Conservation (phyloP, 2,888 invertebrate species). For the Synanthedon vespiformis region DNA sequence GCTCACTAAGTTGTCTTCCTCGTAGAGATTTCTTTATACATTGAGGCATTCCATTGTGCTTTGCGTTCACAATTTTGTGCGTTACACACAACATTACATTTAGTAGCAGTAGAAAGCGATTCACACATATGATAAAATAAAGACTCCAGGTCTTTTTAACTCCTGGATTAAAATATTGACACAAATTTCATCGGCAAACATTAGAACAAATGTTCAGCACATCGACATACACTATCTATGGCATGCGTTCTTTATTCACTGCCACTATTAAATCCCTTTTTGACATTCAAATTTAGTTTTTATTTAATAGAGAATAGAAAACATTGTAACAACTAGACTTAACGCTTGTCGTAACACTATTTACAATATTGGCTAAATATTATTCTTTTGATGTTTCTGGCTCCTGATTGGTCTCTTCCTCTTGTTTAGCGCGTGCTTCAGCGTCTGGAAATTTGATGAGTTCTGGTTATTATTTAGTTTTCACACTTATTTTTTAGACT, state of each 20-base stretch:
- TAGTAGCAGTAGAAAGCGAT: neutral
- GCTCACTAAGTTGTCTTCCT: conserved; percentile 68
- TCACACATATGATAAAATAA: neutral
- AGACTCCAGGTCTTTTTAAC: no score
- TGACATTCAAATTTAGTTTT: conserved; percentile 10
- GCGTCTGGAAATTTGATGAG: conserved; percentile 49
- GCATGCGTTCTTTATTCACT: no score
- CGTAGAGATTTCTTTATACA: conserved; percentile 49
- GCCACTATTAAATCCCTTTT: no score
- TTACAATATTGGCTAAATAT: conserved; percentile 67
- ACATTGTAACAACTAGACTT: conserved; percentile 55
- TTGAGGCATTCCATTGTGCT: conserved; percentile 42
- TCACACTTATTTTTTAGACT: no score
- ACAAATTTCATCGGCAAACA: no score
- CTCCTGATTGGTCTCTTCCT: conserved; percentile 43
- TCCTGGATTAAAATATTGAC: no score
- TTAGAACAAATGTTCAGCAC: no score
- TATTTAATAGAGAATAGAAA: conserved; percentile 49
- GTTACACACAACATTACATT: conserved; percentile 30
- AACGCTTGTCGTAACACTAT: conserved; percentile 56
- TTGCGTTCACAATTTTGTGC: conserved; percentile 39
- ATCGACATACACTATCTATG: no score
- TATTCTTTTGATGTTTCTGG: conserved; percentile 57
- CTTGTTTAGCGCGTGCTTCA: conserved; percentile 65
- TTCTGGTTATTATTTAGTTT: neutral